A percentile compares a stretch with the other conserved stretches of the same genome.
phyloP scores from a whole-genome alignment of 2,888 invertebrate species.

The Aleiodes testaceus region DNA sequence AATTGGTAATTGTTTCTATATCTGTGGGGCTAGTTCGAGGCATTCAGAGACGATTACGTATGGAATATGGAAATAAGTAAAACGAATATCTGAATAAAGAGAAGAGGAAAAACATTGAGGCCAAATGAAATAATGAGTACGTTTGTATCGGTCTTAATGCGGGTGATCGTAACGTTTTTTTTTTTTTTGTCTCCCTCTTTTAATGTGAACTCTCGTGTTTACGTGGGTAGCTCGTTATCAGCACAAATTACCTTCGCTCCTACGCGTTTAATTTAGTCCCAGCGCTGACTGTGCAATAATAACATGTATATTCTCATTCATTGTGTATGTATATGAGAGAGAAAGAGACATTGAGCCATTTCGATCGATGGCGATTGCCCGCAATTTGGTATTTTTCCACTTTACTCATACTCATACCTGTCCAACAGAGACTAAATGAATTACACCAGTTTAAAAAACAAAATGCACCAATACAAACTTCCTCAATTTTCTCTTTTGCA shows the following conservation, averaged over 20 bases:
- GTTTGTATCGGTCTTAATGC: slow-evolving; percentile 37
- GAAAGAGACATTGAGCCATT: not conserved
- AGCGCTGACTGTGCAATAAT: slow-evolving; percentile 56
- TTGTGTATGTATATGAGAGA: slow-evolving; percentile 6
- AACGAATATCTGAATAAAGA: not conserved
- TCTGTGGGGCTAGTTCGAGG: not conserved
- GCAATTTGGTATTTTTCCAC: slow-evolving; percentile 43
- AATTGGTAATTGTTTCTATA: not conserved
- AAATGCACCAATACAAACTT: not conserved
- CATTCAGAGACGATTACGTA: slow-evolving; percentile 3
- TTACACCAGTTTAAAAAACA: not conserved
- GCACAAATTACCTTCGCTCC: slow-evolving; percentile 58
- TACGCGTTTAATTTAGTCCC: slow-evolving; percentile 60
- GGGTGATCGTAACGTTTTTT: slow-evolving; percentile 12
- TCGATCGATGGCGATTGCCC: slow-evolving; percentile 25
- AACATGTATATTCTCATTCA: slow-evolving; percentile 45
- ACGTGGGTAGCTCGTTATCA: slow-evolving; percentile 62
- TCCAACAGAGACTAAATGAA: slow-evolving; percentile 4
- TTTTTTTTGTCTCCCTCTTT: slow-evolving; percentile 8
- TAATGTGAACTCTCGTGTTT: slow-evolving; percentile 40
- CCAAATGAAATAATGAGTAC: slow-evolving; percentile 32
- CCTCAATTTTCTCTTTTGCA: slow-evolving; percentile 9
- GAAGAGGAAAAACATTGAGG: not conserved
- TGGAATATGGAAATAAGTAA: not conserved
- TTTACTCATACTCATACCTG: slow-evolving; percentile 24